phyloP scores from a whole-genome alignment of 2,797 vertebrate species.

The Microchirus variegatus region DNA sequence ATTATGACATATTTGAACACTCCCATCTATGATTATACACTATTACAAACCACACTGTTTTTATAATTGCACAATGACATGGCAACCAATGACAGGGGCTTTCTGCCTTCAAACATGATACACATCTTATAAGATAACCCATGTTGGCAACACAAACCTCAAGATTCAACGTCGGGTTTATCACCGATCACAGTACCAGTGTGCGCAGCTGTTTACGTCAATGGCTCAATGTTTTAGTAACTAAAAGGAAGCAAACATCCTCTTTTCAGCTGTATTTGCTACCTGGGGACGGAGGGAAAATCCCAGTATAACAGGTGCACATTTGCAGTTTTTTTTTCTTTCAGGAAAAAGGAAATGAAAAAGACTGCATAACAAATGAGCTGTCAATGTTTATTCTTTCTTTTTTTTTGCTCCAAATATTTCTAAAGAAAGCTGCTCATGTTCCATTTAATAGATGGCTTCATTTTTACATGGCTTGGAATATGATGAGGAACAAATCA shows the following conservation, averaged over 20 bases:
- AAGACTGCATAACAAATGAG: slow-evolving; percentile 1
- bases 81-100: slow-evolving; percentile 10
- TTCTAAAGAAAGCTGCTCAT: background rate
- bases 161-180: slow-evolving; percentile 1
- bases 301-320: slow-evolving; percentile 19
- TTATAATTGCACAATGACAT: slow-evolving; percentile 1
- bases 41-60: background rate
- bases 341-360: slow-evolving; percentile 54
- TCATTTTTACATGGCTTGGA: slow-evolving; percentile 17
- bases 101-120: slow-evolving; percentile 9
- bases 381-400: background rate
- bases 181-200: background rate
- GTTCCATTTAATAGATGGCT: background rate
- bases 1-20: slow-evolving; percentile 3
- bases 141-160: background rate
- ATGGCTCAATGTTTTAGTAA: slow-evolving; percentile 28
- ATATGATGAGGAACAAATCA: slow-evolving; percentile 10
- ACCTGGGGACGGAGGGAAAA: slow-evolving; percentile 44
- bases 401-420: background rate
- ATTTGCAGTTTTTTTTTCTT: slow-evolving; percentile 2
- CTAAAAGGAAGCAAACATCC: slow-evolving; percentile 53
- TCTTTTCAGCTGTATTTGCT: slow-evolving; percentile 20
- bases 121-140: background rate
- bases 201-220: slow-evolving; percentile 35
- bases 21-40: background rate